Conservation (phyloP, 2,888 invertebrate species). For the Lutraria lutraria region DNA sequence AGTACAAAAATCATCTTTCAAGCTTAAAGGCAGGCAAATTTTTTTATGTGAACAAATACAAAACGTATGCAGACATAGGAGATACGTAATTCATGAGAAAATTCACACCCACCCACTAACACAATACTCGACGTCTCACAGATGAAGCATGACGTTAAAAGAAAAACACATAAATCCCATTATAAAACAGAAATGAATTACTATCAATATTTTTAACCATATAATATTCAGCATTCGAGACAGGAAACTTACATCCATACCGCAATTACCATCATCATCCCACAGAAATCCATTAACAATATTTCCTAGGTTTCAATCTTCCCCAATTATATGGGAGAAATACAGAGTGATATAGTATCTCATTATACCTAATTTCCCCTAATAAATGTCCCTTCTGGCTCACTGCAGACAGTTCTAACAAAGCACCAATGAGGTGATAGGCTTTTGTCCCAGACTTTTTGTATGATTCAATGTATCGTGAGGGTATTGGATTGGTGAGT, state of each 20-base stretch:
- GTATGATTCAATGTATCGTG: no score
- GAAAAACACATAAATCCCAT: neutral
- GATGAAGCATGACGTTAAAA: neutral
- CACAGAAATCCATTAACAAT: neutral
- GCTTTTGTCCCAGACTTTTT: no score
- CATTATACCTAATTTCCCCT: no score
- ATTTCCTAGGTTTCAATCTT: neutral
- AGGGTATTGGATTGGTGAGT: no score
- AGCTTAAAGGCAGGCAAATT: no score
- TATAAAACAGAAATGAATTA: neutral
- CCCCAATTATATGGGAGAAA: neutral
- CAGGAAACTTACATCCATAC: neutral
- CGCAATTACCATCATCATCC: neutral
- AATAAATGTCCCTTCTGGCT: no score
- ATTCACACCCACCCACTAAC: neutral
- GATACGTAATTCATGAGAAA: no score
- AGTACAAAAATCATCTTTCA: no score
- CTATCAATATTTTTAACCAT: neutral
- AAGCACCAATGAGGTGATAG: no score
- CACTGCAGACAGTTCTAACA: no score
- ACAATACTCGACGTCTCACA: neutral
- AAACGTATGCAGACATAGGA: no score
- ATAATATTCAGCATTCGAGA: neutral
- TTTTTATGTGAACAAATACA: no score
- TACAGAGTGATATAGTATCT: neutral